Evolutionary conservation across 2,797 vertebrate species (phyloP), one percentile per base, ranked within the genome.

Genomic region (Lithobates sylvaticus): DNA sequence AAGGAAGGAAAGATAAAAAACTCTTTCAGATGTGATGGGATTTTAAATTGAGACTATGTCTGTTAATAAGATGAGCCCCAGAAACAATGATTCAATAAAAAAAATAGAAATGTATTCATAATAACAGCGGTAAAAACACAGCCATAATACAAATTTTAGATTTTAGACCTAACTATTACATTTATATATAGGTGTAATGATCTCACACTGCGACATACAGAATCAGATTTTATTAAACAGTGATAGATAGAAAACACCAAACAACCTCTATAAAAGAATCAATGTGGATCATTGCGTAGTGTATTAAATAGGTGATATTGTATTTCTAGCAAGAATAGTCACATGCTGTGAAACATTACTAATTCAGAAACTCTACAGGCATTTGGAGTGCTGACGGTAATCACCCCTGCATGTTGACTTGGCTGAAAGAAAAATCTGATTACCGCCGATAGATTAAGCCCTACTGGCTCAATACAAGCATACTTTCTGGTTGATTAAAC

Each of bases 161-260:
- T n/a, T n/a, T n/a, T n/a, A n/a, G n/a, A n/a, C n/a, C n/a, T n/a
- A n/a, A n/a, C n/a, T n/a, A n/a, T n/a, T n/a, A n/a, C n/a, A n/a
- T n/a, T n/a, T n/a, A n/a, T n/a, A n/a, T n/a, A n/a, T 76, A 76
- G 42, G 69, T 83, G 76, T 83, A 83, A 83, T 83, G 64, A 83
- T 76, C 42, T 76, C 73, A 26, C 27, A 68, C 44, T 76, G 64
- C 69, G 81, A 67, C 42, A 68, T 44, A 10, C 27, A 76, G 72
- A 39, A 32, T 9, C 65, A 34, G 39, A 64, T 65, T 73, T 18
- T 29, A 67, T 47, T 76, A 83, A 76, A 27, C 32, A 68, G 5
- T 42, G 58, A 83, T 76, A 76, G 58, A 83, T 76, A 76, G 44
- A 67, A 58, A 34, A 67, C 39, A 68, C 26, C 32, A 18, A 67